Conservation (phyloP, 2,888 invertebrate species). For the Mythimna lalbum region DNA sequence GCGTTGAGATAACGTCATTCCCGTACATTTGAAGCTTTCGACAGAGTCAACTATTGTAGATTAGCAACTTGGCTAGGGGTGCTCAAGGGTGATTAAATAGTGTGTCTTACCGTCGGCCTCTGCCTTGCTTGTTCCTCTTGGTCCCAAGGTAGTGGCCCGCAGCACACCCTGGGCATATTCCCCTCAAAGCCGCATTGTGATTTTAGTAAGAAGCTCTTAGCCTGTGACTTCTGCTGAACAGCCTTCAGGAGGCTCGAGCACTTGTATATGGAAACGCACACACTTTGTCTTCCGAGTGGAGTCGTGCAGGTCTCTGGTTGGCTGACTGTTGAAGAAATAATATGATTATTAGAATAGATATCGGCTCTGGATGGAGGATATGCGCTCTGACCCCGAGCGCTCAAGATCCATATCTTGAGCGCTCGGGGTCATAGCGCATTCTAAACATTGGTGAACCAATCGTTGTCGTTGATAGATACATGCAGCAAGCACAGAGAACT, state of each 20-base stretch:
- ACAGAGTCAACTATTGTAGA: too few species aligned
- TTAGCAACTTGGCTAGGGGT: too few species aligned
- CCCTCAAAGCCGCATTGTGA: slow-evolving; percentile 90
- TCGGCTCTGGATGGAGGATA: too few species aligned
- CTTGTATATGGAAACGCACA: slow-evolving; percentile 87
- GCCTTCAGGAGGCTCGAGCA: slow-evolving; percentile 83
- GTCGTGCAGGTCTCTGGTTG: slow-evolving; percentile 79
- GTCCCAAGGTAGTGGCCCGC: slow-evolving; percentile 80
- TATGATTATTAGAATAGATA: too few species aligned
- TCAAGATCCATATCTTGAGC: too few species aligned
- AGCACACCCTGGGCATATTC: slow-evolving; percentile 88
- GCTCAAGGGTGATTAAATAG: background rate
- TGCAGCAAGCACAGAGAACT: too few species aligned
- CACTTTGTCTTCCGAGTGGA: slow-evolving; percentile 82
- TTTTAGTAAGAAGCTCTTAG: slow-evolving; percentile 81
- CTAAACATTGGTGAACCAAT: too few species aligned
- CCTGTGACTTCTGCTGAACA: slow-evolving; percentile 82
- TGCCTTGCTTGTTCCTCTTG: slow-evolving; percentile 38
- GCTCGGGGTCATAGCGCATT: too few species aligned
- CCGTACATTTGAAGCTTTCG: too few species aligned
- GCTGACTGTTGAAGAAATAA: slow-evolving; percentile 68
- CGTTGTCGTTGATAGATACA: too few species aligned
- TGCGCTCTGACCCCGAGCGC: too few species aligned
- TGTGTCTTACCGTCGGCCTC: slow-evolving; percentile 65
- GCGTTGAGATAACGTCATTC: too few species aligned